Conservation (phyloP, 2,113 vertebrate species). For the Nothoprocta perdicaria region DNA sequence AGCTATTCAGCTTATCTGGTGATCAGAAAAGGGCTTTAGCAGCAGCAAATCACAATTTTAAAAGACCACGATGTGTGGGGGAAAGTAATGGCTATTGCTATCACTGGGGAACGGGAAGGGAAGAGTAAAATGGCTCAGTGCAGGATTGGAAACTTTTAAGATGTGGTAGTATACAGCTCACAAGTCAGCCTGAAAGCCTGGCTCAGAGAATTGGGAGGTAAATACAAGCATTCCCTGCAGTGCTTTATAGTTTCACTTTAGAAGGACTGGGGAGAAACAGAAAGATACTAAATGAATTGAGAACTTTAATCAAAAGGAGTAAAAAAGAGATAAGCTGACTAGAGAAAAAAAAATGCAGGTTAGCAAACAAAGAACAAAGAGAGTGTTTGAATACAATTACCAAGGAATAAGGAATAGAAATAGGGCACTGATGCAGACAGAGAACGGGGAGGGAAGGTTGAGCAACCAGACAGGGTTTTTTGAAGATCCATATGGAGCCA, state of each 20-base stretch:
- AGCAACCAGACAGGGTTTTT: conserved; percentile 48
- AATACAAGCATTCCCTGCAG: conserved; percentile 74
- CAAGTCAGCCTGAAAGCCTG: conserved; percentile 55
- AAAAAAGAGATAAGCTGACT: conserved; percentile 75
- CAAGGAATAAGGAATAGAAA: conserved; percentile 72
- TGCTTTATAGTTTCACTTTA: conserved; percentile 68
- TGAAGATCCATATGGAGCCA: conserved; percentile 59
- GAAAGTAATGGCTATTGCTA: neutral
- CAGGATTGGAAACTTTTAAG: conserved; percentile 5
- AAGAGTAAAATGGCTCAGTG: neutral
- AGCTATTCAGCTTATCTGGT: neutral
- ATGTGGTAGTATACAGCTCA: conserved; percentile 12
- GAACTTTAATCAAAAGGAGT: conserved; percentile 77
- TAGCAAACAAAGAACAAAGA: conserved; percentile 76
- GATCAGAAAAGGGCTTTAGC: neutral
- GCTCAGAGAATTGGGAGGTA: conserved; percentile 50
- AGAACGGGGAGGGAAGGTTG: conserved; percentile 48
- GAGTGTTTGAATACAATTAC: conserved; percentile 75
- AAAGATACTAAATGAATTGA: conserved; percentile 71
- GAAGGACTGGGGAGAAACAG: conserved; percentile 64
- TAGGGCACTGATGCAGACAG: conserved; percentile 59
- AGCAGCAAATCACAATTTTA: conserved; percentile 12
- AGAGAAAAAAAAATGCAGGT: conserved; percentile 59
- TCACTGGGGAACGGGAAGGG: neutral
- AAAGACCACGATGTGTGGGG: neutral